Base-by-base conservation (phyloP, 2,113 vertebrate genomes). In the Clinocottus analis region DNA sequence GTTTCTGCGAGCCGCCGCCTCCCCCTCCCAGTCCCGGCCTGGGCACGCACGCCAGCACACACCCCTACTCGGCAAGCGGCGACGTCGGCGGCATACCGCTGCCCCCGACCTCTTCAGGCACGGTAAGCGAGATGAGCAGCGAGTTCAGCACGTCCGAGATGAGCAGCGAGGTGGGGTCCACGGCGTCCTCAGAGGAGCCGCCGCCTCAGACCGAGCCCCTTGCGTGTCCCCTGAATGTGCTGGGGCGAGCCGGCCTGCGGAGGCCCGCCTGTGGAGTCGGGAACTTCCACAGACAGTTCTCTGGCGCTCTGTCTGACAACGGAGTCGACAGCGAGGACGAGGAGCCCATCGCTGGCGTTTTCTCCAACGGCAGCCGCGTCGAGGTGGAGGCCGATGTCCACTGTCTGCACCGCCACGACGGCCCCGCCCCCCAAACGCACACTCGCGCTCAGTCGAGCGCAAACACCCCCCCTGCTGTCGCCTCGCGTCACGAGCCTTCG, bases 161-260 rank as follows among this genome's bases (percentile, higher is more conserved):
- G 97, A 99, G 98, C 94, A 99, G 97, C 0, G 98, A 99, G 94
- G 98, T 99, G 79, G 98, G 98, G 0, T 99, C 98, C 75, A 99
- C 97, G 0, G 98, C 97, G 4, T 99, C 98, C 0, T 99, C 98
- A 0, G 97, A 99, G 0, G 98, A 99, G 86, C 98, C 97, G 0
- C 93, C 95, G 27, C 95, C 94, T 0, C 96, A 96, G 78, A 0
- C 87, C 85, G 43, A 96, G 93, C 31, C 93, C 3, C 23, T 56
- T 10, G 0, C 94, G 60, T 90, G 96, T 16, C 97, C 96, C 78
- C 94, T 74, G 90, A 94, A 37, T 92, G 94, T 80, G 91, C 93
- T 0, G 83, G 96, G 87, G 86, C 95, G 0, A 90, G 94, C 67
- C 0, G 47, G 87, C 9, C 17, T 0, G 1, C 72, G 76, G 25